Percentiles rank a stretch among this genome's conserved stretches.
Conservation (phyloP, 2,888 invertebrate genomes). For the Tanaodytes sp. region DNA sequence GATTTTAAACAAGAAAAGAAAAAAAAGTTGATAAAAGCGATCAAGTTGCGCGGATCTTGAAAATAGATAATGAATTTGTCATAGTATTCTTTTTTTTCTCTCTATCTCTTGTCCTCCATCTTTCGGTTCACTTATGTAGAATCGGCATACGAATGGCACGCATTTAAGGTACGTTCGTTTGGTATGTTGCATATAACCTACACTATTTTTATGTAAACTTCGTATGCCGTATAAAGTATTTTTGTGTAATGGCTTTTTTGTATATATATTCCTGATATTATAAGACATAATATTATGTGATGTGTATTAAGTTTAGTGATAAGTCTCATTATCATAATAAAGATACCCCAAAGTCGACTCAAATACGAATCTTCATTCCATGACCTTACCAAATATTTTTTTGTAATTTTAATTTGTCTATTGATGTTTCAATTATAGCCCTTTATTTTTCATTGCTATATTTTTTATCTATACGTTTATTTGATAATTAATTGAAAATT, state of each 20-base stretch:
- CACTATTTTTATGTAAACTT: conserved; percentile 61
- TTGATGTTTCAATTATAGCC: no score
- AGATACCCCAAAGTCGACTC: conserved; percentile 56
- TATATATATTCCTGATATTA: conserved; percentile 69
- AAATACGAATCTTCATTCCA: conserved; percentile 24
- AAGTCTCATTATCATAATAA: conserved; percentile 67
- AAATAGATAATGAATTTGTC: conserved; percentile 42
- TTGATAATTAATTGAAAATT: no score
- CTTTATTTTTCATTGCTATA: no score
- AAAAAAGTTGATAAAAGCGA: no score
- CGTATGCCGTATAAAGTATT: conserved; percentile 62
- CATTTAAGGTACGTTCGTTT: conserved; percentile 53
- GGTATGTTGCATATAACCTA: conserved; percentile 55
- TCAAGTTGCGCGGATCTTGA: conserved; percentile 33
- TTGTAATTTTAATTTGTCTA: no score
- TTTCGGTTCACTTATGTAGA: conserved; percentile 34
- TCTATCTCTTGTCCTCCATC: no score
- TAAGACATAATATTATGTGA: conserved; percentile 65
- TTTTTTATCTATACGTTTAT: no score
- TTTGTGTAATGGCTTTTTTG: conserved; percentile 70
- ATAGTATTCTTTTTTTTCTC: no score
- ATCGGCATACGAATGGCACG: conserved; percentile 49
- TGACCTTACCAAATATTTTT: no score
- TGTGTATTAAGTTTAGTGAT: conserved; percentile 69
- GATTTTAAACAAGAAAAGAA: conserved; percentile 31